Base-by-base conservation (phyloP, 2,888 invertebrate genomes). In the Sarcophaga caerulescens region DNA sequence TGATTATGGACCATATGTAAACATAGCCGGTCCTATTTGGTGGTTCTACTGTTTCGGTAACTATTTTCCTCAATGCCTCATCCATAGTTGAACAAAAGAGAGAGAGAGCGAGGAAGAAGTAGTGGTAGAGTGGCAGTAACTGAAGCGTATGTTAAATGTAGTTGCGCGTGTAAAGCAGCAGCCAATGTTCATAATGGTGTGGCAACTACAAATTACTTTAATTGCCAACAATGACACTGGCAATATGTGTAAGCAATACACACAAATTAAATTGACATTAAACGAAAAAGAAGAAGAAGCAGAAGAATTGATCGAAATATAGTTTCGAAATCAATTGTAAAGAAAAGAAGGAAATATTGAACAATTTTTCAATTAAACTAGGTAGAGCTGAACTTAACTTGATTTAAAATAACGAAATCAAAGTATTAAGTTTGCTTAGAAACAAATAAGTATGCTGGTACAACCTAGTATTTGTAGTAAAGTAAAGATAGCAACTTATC, bases 171-270 rank as follows among this genome's bases (percentile, higher is more conserved):
- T 59, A 35, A 35, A 35, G 35, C n/a, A 19, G 35, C 35, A 44
- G 59, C 35, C 35, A 10, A 35, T 23, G 35, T 2, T 66, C 60
- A 70, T 69, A 70, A 71, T 76, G 70, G 79, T 84, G 84, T 84
- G 75, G 79, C 75, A 70, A 76, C 70, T 75, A 84, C 74, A 84
- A 84, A 80, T 84, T 84, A 23, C 79, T 71, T 70, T 66, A 84
- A 76, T 80, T 80, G 12, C 66, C 59, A 44, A 35, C 60, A 84
- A 76, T 84, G 84, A 80, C 79, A 80, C 35, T 60, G 52, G 75
- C 70, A 57, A 75, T 80, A 70, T 57, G 75, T 23, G 65, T 70
- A 17, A 44, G 45, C 19, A 63, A 69, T 59, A 47, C 63, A 59
- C 66, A 59, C 66, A 76, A 47, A 70, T 70, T n/a, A 47, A 65